These are phyloP conservation scores for Zelostemma sp. DNA, from an alignment of 1,140 invertebrate genomes.

Conservation along the genomic window DNA sequence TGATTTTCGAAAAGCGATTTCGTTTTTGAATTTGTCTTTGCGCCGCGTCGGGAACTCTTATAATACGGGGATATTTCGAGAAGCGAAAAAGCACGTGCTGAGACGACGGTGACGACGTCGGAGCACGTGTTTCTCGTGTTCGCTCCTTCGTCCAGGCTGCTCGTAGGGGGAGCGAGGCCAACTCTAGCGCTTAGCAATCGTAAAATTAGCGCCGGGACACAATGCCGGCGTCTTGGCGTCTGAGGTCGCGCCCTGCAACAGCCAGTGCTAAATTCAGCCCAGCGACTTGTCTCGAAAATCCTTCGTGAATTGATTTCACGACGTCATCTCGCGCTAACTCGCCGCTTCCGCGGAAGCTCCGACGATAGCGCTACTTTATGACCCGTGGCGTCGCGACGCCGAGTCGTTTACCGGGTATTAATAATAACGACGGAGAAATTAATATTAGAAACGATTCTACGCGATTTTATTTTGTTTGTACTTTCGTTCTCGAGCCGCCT, in stretches of 20 bases:
- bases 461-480: too few relatives aligned
- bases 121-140: conserved; percentile 50
- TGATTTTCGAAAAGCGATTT: too few relatives aligned
- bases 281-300: conserved; percentile 24
- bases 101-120: conserved; percentile 45
- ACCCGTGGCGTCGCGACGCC: conserved; percentile 57
- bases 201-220: conserved; percentile 70
- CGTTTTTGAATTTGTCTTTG: too few relatives aligned
- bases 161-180: conserved; percentile 15
- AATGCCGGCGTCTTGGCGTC: conserved; percentile 68
- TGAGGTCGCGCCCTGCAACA: conserved; percentile 64
- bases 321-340: conserved; percentile 20
- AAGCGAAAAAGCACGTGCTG: conserved; percentile 30
- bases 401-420: conserved; percentile 20
- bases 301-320: conserved; percentile 32
- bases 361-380: conserved; percentile 54
- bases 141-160: background rate
- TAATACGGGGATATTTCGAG: conserved; percentile 17
- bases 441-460: too few relatives aligned
- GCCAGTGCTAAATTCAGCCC: conserved; percentile 61
- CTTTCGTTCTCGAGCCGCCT: too few relatives aligned
- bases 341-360: conserved; percentile 43
- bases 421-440: too few relatives aligned
- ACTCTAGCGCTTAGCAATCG: conserved; percentile 52
- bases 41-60: background rate